These are phyloP conservation scores for Anser brachyrhynchus DNA, from an alignment of 2,113 vertebrate species.

Conservation along the genomic window DNA sequence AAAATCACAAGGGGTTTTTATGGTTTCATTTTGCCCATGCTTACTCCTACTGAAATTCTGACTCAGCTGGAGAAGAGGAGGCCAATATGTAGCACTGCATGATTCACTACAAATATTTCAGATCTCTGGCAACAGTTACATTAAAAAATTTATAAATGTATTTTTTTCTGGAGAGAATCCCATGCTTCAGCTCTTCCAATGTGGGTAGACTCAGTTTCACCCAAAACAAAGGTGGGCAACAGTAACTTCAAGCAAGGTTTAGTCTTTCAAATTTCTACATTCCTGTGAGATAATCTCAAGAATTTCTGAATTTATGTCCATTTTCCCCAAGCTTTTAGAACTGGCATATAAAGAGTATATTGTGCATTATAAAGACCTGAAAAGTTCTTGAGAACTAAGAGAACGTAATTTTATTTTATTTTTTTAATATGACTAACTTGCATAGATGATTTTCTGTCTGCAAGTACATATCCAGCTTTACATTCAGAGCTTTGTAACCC, in stretches of 20 bases:
- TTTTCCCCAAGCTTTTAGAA: not conserved
- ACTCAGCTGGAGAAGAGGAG: slow-evolving; percentile 52
- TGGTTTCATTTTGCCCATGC: slow-evolving; percentile 25
- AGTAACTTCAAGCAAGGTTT: not conserved
- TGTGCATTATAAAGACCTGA: not conserved
- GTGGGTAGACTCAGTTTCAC: not conserved
- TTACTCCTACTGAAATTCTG: slow-evolving; percentile 44
- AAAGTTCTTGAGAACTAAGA: not conserved
- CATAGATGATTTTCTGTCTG: not conserved
- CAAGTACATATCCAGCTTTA: not conserved
- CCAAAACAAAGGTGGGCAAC: not conserved
- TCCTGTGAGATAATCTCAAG: not conserved
- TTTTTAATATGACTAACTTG: not conserved
- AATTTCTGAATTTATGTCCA: not conserved
- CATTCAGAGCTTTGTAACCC: not conserved
- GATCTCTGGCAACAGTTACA: not conserved
- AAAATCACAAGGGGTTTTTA: not conserved
- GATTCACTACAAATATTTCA: slow-evolving; percentile 52
- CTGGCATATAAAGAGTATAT: not conserved
- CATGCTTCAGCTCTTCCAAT: not conserved
- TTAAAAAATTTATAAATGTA: not conserved
- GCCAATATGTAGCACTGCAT: slow-evolving; percentile 25
- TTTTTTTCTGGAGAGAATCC: slow-evolving; percentile 29
- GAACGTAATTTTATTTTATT: not conserved
- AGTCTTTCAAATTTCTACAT: not conserved